Base-by-base conservation (phyloP, 2,888 invertebrate species). In the Pristionchus entomophagus region DNA sequence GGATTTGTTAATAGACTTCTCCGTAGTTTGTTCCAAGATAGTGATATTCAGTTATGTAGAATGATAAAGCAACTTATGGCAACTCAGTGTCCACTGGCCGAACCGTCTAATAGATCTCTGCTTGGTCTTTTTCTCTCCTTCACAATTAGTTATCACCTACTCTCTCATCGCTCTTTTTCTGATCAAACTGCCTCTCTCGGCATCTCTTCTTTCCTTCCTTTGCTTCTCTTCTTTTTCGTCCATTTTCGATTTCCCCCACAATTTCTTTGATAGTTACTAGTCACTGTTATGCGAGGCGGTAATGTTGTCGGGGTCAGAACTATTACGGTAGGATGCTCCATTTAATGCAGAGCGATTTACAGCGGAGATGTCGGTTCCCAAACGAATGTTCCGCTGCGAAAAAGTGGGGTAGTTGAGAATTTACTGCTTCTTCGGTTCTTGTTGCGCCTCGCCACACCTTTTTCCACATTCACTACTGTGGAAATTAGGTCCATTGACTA, bases 121-220 rank as follows among this genome's bases (percentile, higher is more conserved):
- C 35, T 14, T 65, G 65, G 65, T 65, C 65, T 62, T 32, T 62
- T 26, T 62, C 62, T n/a, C n/a, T 22, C 6, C 59, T 59, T 4
- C 59, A 35, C 65, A 65, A 65, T 65, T 65, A 65, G 65, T 65
- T 65, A 65, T 65, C 65, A 65, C 35, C 65, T 65, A 65, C 65
- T 65, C 65, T 65, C 22, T 17, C 32, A 35, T 45, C n/a, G 6
- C 65, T 65, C 35, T 35, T 35, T 35, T 65, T 65, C 32, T 35
- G 19, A 19, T 65, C 65, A 19, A 32, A 65, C 35, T 35, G 35
- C 35, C 65, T 32, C 29, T 38, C 65, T 35, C 62, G 29, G 5
- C 32, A 32, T 17, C 65, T 65, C 65, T 65, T 19, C 14, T 35
- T 65, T 65, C 35, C 65, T 65, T 45, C 45, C 45, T 14, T 14